A percentile compares a stretch with the other conserved stretches of the same genome.
Conservation (phyloP, 2,797 vertebrate species). For the Ctenochaetus hawaiiensis region DNA sequence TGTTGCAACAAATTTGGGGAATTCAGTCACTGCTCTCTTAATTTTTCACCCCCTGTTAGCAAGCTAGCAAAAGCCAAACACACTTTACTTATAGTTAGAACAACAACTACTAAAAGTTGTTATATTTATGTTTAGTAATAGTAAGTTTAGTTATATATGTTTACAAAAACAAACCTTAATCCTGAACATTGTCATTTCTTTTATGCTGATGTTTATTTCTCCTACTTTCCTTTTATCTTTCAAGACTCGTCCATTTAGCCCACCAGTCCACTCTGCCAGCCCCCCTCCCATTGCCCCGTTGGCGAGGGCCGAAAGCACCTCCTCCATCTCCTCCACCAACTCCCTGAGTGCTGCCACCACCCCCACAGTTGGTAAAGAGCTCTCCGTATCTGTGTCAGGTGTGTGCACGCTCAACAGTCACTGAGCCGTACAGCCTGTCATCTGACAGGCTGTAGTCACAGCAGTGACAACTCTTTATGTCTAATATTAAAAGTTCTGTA, state of each 20-base stretch:
- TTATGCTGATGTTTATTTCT: background rate
- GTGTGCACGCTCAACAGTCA: conserved; percentile 69
- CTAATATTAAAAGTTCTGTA: conserved; percentile 37
- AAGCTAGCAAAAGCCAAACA: background rate
- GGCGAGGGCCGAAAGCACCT: conserved; percentile 97
- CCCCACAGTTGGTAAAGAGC: conserved; percentile 94
- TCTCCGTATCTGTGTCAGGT: conserved; percentile 86
- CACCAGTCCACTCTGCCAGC: conserved; percentile 93
- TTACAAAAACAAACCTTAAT: no score
- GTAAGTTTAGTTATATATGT: no score
- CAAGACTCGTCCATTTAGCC: conserved; percentile 94
- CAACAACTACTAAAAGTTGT: background rate
- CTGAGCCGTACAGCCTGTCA: conserved; percentile 34
- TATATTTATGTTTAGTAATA: no score
- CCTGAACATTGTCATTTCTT: no score
- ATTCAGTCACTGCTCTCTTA: background rate
- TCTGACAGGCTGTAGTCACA: conserved; percentile 19
- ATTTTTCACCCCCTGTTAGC: background rate
- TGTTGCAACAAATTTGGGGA: background rate
- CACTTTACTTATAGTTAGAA: conserved; percentile 1
- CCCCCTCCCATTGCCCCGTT: conserved; percentile 94
- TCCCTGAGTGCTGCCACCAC: conserved; percentile 98
- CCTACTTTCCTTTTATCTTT: background rate
- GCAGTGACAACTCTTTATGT: background rate
- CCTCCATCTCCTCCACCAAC: conserved; percentile 97